Conservation (phyloP, 2,888 invertebrate genomes). For the Idaea straminata region DNA sequence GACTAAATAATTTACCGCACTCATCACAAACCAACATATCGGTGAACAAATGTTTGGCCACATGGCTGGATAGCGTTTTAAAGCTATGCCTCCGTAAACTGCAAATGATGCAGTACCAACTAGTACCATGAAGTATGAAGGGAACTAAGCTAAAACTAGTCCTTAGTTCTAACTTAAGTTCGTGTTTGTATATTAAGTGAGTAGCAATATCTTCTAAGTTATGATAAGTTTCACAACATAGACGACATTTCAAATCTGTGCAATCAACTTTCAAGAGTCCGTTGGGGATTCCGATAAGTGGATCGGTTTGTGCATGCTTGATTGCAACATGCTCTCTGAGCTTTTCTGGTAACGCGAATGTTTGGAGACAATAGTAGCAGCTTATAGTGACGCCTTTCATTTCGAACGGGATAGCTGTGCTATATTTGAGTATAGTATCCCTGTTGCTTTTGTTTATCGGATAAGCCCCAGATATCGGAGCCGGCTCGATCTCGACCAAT, state of each 20-base stretch:
- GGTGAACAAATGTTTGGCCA: background rate
- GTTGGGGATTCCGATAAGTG: constrained; percentile 43
- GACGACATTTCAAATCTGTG: constrained; percentile 49
- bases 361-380: constrained; percentile 46
- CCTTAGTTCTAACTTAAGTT: constrained; percentile 19
- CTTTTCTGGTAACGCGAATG: constrained; percentile 32
- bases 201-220: constrained; percentile 33
- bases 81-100: background rate
- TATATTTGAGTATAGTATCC: constrained; percentile 65
- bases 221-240: constrained; percentile 43
- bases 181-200: constrained; percentile 44
- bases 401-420: constrained; percentile 72
- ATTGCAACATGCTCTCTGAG: constrained; percentile 54
- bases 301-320: constrained; percentile 45
- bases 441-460: constrained; percentile 62
- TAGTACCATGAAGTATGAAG: background rate
- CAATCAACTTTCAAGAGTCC: constrained; percentile 51
- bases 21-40: background rate
- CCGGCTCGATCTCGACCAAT: constrained; percentile 32
- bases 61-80: background rate
- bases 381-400: constrained; percentile 60
- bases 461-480: constrained; percentile 19
- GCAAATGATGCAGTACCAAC: background rate
- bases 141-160: background rate
- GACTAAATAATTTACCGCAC: background rate